A percentile compares a stretch with the other conserved stretches of the same genome.
Conservation (phyloP, 2,888 invertebrate species). For the Dyspetes luteomarginatus region DNA sequence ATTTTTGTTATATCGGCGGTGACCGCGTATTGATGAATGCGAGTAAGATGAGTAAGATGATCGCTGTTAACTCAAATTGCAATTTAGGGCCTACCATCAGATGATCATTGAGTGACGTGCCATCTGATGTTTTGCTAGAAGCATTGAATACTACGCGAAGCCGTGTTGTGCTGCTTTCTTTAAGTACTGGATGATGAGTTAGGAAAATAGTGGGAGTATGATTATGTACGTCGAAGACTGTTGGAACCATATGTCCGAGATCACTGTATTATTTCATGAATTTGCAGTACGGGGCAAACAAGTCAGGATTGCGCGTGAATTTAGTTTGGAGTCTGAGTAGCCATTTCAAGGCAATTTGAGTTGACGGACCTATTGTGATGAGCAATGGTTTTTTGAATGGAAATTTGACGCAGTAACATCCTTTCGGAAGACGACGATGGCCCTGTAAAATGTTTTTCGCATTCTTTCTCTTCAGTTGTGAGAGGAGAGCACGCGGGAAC, state of each 20-base stretch:
- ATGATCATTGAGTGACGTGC: conserved; percentile 55
- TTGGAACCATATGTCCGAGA: conserved; percentile 62
- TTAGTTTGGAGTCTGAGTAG: too few relatives aligned
- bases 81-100: conserved; percentile 45
- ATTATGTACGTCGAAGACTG: too few relatives aligned
- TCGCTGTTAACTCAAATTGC: not conserved
- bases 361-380: too few relatives aligned
- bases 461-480: conserved; percentile 65
- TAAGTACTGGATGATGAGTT: conserved; percentile 28
- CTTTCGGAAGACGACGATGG: conserved; percentile 69
- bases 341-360: too few relatives aligned
- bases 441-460: conserved; percentile 70
- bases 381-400: too few relatives aligned
- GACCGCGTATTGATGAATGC: conserved; percentile 37
- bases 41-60: conserved; percentile 21
- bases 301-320: too few relatives aligned
- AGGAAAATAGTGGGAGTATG: too few relatives aligned
- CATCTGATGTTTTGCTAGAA: conserved; percentile 50
- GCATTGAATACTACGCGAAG: conserved; percentile 62
- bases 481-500: conserved; percentile 48
- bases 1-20: conserved; percentile 54
- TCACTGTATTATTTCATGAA: conserved; percentile 61
- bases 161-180: conserved; percentile 37
- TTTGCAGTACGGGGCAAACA: conserved; percentile 61
- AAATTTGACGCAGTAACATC: conserved; percentile 54